Evolutionary conservation across 2,113 vertebrate genomes (phyloP).

Genomic region (Phalacrocorax brasilianus): DNA sequence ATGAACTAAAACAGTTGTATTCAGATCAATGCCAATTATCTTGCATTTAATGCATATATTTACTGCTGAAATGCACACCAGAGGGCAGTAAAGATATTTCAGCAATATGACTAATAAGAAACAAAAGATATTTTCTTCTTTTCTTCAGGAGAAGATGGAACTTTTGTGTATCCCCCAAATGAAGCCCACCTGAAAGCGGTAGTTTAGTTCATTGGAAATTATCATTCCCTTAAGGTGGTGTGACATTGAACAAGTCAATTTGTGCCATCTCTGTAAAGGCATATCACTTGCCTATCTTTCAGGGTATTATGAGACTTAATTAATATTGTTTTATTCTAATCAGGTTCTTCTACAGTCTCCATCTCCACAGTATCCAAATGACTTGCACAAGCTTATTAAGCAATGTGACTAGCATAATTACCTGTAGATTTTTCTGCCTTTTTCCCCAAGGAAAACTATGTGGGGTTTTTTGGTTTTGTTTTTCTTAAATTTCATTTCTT

Average conservation of each 20-base stretch:
- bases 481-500: background rate
- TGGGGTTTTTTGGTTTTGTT: background rate
- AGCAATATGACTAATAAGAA: background rate
- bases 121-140: background rate
- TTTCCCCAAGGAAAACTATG: background rate
- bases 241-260: background rate
- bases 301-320: slow-evolving; percentile 21
- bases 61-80: background rate
- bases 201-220: background rate
- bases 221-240: background rate
- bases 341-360: background rate
- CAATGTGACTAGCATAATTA: slow-evolving; percentile 7
- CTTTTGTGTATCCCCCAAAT: background rate
- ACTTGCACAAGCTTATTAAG: slow-evolving; percentile 27
- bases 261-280: background rate
- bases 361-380: background rate
- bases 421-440: background rate
- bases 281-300: background rate
- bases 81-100: slow-evolving; percentile 56
- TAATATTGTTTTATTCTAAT: slow-evolving; percentile 33
- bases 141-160: background rate
- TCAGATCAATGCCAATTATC: background rate
- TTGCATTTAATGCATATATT: background rate
- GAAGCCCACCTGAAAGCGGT: background rate
- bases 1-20: background rate